These are phyloP conservation scores for Uria lomvia DNA, from an alignment of 2,113 vertebrate genomes.

Conservation along the genomic window DNA sequence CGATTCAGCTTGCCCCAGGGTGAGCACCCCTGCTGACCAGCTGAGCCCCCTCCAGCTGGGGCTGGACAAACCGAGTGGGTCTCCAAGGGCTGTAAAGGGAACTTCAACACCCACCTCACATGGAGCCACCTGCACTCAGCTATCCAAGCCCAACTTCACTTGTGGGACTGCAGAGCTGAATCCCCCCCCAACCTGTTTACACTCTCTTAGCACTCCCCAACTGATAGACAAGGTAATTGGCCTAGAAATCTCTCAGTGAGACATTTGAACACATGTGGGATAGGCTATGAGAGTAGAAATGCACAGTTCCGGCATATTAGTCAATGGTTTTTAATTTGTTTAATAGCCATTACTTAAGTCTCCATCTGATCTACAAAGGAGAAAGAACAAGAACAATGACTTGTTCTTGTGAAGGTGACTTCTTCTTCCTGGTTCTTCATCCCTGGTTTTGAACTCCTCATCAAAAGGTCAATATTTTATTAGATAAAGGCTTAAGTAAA, in stretches of 20 bases:
- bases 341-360: neutral
- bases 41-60: neutral
- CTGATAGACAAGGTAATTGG: neutral
- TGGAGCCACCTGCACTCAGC: neutral
- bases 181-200: neutral
- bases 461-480: neutral
- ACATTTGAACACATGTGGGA: too few species aligned
- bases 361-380: neutral
- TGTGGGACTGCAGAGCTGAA: neutral
- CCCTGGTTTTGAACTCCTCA: neutral
- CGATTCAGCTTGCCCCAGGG: rapidly evolving
- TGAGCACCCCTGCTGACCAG: neutral
- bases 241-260: too few species aligned
- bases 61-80: neutral
- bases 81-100: neutral
- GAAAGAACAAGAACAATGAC: neutral
- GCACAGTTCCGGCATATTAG: neutral
- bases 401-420: neutral
- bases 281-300: neutral
- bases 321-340: neutral
- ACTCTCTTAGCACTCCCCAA: neutral
- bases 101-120: neutral
- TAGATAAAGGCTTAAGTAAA: neutral
- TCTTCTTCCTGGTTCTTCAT: neutral
- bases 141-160: neutral